phyloP scores from a whole-genome alignment of 2,113 vertebrate species.

The Plotosus lineatus region DNA sequence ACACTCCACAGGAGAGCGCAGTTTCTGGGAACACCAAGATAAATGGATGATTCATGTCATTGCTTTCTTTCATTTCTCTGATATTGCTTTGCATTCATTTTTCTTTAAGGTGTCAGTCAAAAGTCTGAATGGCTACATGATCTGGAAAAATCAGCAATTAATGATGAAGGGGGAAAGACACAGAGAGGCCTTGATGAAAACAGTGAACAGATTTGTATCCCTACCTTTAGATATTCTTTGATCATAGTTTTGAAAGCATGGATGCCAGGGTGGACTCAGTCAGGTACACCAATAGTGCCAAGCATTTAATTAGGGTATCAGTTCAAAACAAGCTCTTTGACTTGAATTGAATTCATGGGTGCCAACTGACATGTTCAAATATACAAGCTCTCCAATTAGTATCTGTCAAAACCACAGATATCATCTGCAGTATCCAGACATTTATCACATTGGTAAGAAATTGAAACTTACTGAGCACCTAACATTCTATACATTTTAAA shows the following conservation, averaged over 20 bases:
- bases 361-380: background rate
- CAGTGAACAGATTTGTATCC: conserved; percentile 3
- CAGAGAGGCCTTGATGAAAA: background rate
- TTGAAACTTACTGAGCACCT: background rate
- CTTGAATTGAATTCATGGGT: background rate
- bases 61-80: background rate
- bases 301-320: background rate
- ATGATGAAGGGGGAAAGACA: conserved; percentile 4
- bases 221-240: background rate
- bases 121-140: conserved; percentile 23
- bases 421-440: background rate
- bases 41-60: conserved; percentile 39
- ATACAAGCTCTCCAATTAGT: background rate
- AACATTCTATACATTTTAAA: no score
- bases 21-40: conserved; percentile 21
- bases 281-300: background rate
- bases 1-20: conserved; percentile 42
- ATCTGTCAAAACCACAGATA: background rate
- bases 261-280: background rate
- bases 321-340: background rate
- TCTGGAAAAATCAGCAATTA: conserved; percentile 8
- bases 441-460: background rate
- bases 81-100: conserved; percentile 33
- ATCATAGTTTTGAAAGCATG: background rate
- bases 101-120: conserved; percentile 10